Conservation (phyloP, 2,888 invertebrate genomes). For the Stratiomys singularior region DNA sequence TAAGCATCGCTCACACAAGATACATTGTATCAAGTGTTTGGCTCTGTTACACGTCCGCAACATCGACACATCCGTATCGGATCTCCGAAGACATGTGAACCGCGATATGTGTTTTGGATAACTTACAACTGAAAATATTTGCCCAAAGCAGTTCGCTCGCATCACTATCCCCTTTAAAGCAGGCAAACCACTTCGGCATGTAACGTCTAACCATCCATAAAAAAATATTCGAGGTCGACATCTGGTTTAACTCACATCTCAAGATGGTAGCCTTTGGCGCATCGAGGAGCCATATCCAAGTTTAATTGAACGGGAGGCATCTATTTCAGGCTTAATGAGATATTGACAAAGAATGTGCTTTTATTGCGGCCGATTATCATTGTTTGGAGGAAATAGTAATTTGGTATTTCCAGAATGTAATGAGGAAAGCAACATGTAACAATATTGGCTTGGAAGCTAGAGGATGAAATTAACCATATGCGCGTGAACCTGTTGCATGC, state of each 20-base stretch:
- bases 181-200: too few species aligned
- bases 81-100: too few species aligned
- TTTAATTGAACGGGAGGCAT: neutral
- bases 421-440: constrained; percentile 1
- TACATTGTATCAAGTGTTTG: too few species aligned
- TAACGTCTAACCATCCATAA: neutral
- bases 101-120: too few species aligned
- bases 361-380: constrained; percentile 6
- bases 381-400: constrained; percentile 1
- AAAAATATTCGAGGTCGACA: constrained; percentile 30
- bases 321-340: constrained; percentile 29
- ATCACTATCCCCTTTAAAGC: too few species aligned
- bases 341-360: neutral
- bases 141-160: too few species aligned
- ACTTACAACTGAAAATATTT: too few species aligned
- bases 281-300: neutral
- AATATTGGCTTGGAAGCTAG: neutral
- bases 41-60: too few species aligned
- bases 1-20: too few species aligned
- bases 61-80: too few species aligned
- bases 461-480: neutral
- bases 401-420: constrained; percentile 1
- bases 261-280: neutral
- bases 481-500: neutral
- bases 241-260: constrained; percentile 27